Evolutionary conservation across 2,888 invertebrate genomes (phyloP).

Genomic region (Clistopyga incitator): DNA sequence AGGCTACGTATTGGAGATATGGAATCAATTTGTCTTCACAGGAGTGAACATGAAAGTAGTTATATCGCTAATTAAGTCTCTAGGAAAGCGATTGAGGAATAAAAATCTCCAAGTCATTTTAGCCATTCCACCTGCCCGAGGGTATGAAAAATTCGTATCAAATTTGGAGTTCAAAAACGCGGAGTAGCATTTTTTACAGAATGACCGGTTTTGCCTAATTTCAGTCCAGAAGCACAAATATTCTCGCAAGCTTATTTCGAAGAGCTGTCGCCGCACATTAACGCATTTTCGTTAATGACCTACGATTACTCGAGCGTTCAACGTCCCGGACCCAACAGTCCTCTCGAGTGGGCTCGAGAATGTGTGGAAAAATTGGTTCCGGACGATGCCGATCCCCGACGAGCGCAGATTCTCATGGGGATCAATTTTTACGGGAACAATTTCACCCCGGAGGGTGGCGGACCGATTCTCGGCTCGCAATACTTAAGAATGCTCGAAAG

Average conservation of each 20-base stretch:
- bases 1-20: slow-evolving; percentile 96
- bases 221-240: slow-evolving; percentile 85
- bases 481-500: slow-evolving; percentile 91
- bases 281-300: slow-evolving; percentile 97
- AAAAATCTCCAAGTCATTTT: slow-evolving; percentile 88
- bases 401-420: slow-evolving; percentile 93
- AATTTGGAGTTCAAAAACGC: neutral
- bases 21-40: slow-evolving; percentile 91
- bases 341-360: slow-evolving; percentile 91
- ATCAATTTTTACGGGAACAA: slow-evolving; percentile 97
- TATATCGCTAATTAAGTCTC: slow-evolving; percentile 87
- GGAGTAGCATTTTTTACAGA: neutral
- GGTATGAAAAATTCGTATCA: slow-evolving; percentile 80
- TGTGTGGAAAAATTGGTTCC: slow-evolving; percentile 92
- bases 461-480: slow-evolving; percentile 92
- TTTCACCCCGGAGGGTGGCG: slow-evolving; percentile 92
- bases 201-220: slow-evolving; percentile 42
- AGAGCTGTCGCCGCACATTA: slow-evolving; percentile 90
- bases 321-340: slow-evolving; percentile 95
- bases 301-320: slow-evolving; percentile 95
- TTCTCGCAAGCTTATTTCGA: slow-evolving; percentile 92
- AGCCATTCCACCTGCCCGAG: slow-evolving; percentile 92
- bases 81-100: slow-evolving; percentile 85
- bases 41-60: slow-evolving; percentile 86
- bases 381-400: slow-evolving; percentile 86